phyloP scores from a whole-genome alignment of 1,140 invertebrate genomes.

The Mycetomoellerius zeteki region DNA sequence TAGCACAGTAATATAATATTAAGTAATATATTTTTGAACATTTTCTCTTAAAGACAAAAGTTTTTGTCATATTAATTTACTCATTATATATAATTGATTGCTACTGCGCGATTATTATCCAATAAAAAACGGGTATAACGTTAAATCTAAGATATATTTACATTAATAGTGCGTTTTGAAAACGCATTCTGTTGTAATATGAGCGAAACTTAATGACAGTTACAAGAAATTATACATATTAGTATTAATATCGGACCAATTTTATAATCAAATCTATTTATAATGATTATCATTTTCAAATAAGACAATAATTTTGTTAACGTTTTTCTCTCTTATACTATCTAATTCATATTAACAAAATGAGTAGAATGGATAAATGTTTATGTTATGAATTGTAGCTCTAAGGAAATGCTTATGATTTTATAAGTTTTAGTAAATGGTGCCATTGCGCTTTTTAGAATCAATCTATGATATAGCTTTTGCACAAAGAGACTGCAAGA shows the following conservation, averaged over 20 bases:
- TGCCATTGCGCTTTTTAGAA: conserved; percentile 39
- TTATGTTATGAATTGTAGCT: conserved; percentile 36
- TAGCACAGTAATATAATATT: background rate
- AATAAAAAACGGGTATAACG: conserved; percentile 26
- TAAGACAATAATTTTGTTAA: conserved; percentile 78
- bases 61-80: background rate
- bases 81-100: background rate
- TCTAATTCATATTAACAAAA: conserved; percentile 53
- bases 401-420: conserved; percentile 52
- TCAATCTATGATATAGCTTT: background rate
- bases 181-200: conserved; percentile 11
- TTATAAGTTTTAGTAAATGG: conserved; percentile 49
- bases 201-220: conserved; percentile 7
- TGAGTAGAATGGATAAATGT: background rate
- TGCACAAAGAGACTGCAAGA: conserved; percentile 35
- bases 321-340: conserved; percentile 50
- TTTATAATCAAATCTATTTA: conserved; percentile 60
- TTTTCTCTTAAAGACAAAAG: background rate
- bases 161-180: conserved; percentile 15
- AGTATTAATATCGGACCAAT: conserved; percentile 75
- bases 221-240: conserved; percentile 30
- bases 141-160: conserved; percentile 35
- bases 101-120: background rate
- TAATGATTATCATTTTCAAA: conserved; percentile 46
- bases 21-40: conserved; percentile 15